phyloP scores from a whole-genome alignment of 2,797 vertebrate genomes.

The Schizothorax lantsangensis region DNA sequence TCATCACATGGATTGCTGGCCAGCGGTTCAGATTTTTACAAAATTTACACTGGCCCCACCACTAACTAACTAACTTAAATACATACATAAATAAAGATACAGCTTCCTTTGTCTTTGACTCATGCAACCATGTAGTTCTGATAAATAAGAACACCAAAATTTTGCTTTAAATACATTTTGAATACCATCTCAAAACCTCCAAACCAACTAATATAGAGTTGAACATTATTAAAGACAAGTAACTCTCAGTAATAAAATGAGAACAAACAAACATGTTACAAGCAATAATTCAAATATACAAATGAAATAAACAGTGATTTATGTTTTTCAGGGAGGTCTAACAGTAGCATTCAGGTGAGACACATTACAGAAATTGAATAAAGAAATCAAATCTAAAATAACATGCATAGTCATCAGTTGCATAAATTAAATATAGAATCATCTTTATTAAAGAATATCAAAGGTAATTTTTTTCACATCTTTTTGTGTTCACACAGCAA shows the following conservation, averaged over 20 bases:
- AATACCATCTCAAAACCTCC: background rate
- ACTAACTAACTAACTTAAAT: no score
- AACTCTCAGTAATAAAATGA: background rate
- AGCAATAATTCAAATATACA: background rate
- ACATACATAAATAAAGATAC: background rate
- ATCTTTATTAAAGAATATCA: background rate
- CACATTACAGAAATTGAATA: background rate
- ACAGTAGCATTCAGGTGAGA: background rate
- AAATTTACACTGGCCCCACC: no score
- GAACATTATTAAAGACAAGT: background rate
- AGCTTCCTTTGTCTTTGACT: background rate
- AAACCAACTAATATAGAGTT: background rate
- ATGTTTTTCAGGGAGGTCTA: background rate
- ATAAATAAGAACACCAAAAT: background rate
- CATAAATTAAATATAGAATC: background rate
- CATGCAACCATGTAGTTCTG: background rate
- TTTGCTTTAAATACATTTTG: background rate
- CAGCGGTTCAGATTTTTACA: no score
- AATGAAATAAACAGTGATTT: background rate
- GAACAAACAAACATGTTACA: background rate
- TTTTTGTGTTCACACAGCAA: no score
- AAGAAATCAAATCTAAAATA: background rate
- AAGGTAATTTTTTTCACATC: background rate
- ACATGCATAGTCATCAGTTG: background rate
- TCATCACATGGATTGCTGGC: no score